Conservation (phyloP, 1,140 invertebrate genomes). For the Luehdorfia chinensis region DNA sequence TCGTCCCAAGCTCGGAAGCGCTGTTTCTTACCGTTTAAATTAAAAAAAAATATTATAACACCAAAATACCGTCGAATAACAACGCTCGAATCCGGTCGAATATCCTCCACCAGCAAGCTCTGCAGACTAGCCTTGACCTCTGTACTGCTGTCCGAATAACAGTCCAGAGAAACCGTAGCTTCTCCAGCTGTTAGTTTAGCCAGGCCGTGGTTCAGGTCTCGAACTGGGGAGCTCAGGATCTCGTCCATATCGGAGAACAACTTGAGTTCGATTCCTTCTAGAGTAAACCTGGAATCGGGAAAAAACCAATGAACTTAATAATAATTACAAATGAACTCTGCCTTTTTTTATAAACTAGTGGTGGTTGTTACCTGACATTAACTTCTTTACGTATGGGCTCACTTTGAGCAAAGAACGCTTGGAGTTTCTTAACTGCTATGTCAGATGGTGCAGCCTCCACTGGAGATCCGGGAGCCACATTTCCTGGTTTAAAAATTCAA, state of each 20-base stretch:
- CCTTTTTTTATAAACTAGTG: too few species aligned
- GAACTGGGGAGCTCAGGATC: conserved; percentile 84
- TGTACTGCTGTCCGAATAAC: conserved; percentile 83
- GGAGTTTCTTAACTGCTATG: conserved; percentile 82
- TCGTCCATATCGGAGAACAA: conserved; percentile 87
- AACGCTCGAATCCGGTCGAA: conserved; percentile 80
- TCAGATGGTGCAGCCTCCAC: conserved; percentile 72
- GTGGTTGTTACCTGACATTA: conserved; percentile 67
- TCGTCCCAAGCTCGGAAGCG: too few species aligned
- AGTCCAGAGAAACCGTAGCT: conserved; percentile 79
- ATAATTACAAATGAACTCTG: too few species aligned
- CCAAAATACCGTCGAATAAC: conserved; percentile 80
- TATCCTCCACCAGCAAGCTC: conserved; percentile 84
- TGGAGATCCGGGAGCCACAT: conserved; percentile 53
- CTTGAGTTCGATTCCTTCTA: conserved; percentile 84
- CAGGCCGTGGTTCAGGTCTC: conserved; percentile 84
- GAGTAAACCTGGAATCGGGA: conserved; percentile 78
- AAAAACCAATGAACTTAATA: too few species aligned
- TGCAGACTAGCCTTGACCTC: conserved; percentile 86
- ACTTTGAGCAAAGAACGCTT: conserved; percentile 85
- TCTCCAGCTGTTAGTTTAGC: conserved; percentile 86
- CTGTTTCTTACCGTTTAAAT: too few species aligned
- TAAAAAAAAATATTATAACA: too few species aligned
- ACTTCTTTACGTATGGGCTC: conserved; percentile 81
- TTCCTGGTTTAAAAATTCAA: conserved; percentile 26